Evolutionary conservation across 2,797 vertebrate genomes (phyloP).

Genomic region (Schizothorax lantsangensis): DNA sequence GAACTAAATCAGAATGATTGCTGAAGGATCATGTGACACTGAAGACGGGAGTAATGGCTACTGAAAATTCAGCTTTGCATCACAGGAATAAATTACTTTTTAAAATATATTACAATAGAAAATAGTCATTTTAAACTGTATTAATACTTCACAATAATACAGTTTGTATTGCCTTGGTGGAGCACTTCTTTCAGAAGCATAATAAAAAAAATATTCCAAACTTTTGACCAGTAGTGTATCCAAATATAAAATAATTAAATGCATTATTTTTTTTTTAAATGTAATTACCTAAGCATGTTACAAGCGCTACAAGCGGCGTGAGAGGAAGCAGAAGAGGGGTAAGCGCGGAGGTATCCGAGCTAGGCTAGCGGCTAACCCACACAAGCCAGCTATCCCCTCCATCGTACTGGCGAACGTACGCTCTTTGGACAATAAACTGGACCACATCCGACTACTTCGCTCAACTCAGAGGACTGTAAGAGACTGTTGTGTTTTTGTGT

Average conservation of each 20-base stretch:
- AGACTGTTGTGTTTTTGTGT: too few relatives aligned
- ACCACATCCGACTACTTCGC: too few relatives aligned
- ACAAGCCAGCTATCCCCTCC: too few relatives aligned
- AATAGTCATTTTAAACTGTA: neutral
- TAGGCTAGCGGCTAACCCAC: too few relatives aligned
- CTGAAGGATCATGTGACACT: neutral
- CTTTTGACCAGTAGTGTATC: neutral
- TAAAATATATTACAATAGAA: too few relatives aligned
- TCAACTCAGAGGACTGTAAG: too few relatives aligned
- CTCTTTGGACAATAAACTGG: too few relatives aligned
- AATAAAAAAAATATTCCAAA: neutral
- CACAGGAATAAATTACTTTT: neutral
- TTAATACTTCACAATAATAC: neutral
- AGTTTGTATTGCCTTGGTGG: neutral
- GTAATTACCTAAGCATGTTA: neutral
- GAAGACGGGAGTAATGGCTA: neutral
- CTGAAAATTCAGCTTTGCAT: neutral
- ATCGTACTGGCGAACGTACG: too few relatives aligned
- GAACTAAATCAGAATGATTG: neutral
- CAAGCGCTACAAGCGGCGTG: too few relatives aligned
- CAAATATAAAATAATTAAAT: neutral
- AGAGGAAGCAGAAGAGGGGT: too few relatives aligned
- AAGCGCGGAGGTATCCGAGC: too few relatives aligned
- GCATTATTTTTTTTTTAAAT: neutral
- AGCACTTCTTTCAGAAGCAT: neutral